These are phyloP conservation scores for Anorthoa munda DNA, from an alignment of 2,888 invertebrate species.

Conservation along the genomic window DNA sequence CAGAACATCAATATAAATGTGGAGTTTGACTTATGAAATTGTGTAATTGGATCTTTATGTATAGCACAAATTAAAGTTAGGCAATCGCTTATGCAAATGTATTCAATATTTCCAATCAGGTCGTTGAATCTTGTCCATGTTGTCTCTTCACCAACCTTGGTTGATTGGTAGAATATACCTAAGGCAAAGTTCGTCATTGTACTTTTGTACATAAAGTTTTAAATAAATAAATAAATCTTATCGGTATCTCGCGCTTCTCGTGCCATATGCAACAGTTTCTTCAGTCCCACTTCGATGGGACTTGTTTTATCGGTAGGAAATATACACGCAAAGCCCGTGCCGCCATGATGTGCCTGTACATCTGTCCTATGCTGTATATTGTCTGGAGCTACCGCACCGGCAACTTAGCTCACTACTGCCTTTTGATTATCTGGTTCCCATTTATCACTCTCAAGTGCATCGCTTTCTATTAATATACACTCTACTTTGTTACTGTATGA, in stretches of 20 bases:
- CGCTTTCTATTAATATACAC: constrained; percentile 71
- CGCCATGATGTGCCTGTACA: constrained; percentile 48
- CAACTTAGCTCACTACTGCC: constrained; percentile 70
- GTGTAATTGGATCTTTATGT: constrained; percentile 37
- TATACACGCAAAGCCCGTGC: constrained; percentile 34
- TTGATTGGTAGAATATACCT: no score
- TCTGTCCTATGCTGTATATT: constrained; percentile 62
- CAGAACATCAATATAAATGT: constrained; percentile 12
- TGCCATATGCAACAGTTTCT: constrained; percentile 34
- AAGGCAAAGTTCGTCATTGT: no score
- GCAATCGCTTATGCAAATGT: constrained; percentile 50
- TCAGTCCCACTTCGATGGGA: constrained; percentile 13
- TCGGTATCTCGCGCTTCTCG: constrained; percentile 35
- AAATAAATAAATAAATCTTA: not conserved
- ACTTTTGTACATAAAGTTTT: no score
- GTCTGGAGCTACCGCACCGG: constrained; percentile 67
- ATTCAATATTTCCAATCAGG: constrained; percentile 51
- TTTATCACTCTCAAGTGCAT: constrained; percentile 75
- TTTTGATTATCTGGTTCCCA: constrained; percentile 72
- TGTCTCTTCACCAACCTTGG: no score
- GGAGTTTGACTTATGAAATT: constrained; percentile 23
- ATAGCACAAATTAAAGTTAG: constrained; percentile 24
- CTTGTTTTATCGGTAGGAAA: constrained; percentile 36
- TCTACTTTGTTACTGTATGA: constrained; percentile 63
- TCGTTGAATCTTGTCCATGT: constrained; percentile 36